These are phyloP conservation scores for Microctonus aethiopoides DNA, from an alignment of 2,888 invertebrate genomes.

Conservation along the genomic window DNA sequence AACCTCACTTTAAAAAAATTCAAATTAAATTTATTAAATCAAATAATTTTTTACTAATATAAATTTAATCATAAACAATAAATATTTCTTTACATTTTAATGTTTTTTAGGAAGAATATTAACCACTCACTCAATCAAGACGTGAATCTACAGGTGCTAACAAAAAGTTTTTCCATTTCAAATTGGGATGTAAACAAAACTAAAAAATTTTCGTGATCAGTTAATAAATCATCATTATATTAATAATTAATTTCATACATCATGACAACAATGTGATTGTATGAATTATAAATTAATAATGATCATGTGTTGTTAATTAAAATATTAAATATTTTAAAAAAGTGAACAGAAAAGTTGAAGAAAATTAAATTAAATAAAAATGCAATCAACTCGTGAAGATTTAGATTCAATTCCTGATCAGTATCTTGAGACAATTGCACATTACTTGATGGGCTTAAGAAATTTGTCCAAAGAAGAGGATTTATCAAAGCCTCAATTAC, in stretches of 20 bases:
- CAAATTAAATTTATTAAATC: no score
- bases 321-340: neutral
- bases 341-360: neutral
- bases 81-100: neutral
- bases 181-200: neutral
- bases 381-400: conserved; percentile 24
- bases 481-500: conserved; percentile 72
- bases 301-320: neutral
- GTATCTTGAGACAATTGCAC: conserved; percentile 57
- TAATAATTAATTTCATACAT: no score
- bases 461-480: conserved; percentile 68
- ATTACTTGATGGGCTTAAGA: conserved; percentile 59
- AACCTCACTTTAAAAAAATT: no score
- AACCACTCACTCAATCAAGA: neutral
- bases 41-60: no score
- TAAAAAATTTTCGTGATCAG: neutral
- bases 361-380: neutral
- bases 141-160: neutral
- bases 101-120: neutral
- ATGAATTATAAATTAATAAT: neutral
- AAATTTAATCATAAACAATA: no score
- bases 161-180: neutral
- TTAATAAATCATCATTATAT: no score
- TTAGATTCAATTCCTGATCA: conserved; percentile 36
- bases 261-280: neutral